These are phyloP conservation scores for Cryptophagus acutangulus DNA, from an alignment of 2,888 invertebrate genomes.

Conservation along the genomic window DNA sequence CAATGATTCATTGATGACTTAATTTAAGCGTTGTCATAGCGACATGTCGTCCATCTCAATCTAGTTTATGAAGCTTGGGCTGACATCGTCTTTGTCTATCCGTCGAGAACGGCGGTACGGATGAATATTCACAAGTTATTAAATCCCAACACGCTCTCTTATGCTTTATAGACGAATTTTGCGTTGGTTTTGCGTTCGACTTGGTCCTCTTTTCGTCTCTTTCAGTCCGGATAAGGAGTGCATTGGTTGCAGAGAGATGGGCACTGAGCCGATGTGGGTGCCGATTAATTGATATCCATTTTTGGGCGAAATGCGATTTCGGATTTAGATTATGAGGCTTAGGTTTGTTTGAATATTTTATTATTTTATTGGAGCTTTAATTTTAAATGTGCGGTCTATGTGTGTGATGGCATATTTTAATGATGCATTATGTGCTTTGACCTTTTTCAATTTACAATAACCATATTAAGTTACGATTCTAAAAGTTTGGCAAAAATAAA, in stretches of 20 bases:
- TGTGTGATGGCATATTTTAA: too few species aligned
- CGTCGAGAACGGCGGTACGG: conserved; percentile 35
- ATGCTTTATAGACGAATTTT: conserved; percentile 35
- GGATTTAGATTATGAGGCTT: conserved; percentile 42
- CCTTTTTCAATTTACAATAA: too few species aligned
- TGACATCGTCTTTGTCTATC: conserved; percentile 34
- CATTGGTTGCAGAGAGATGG: background rate
- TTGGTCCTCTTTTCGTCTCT: conserved; percentile 3
- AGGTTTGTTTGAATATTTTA: conserved; percentile 41
- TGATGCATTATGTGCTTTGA: too few species aligned
- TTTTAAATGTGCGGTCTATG: too few species aligned
- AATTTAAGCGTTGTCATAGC: conserved; percentile 46
- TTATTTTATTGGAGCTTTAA: conserved; percentile 30
- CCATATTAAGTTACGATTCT: too few species aligned
- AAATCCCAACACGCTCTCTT: conserved; percentile 48
- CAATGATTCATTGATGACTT: conserved; percentile 50
- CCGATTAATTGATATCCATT: conserved; percentile 33
- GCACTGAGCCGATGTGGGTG: conserved; percentile 1
- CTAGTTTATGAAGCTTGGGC: conserved; percentile 24
- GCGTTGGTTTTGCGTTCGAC: conserved; percentile 19
- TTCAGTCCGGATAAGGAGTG: too few species aligned
- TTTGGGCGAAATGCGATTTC: conserved; percentile 42
- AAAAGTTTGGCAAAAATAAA: too few species aligned
- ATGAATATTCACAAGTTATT: conserved; percentile 52
- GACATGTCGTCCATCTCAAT: conserved; percentile 38